Base-by-base conservation (phyloP, 2,797 vertebrate species). In the Lacerta viridis region DNA sequence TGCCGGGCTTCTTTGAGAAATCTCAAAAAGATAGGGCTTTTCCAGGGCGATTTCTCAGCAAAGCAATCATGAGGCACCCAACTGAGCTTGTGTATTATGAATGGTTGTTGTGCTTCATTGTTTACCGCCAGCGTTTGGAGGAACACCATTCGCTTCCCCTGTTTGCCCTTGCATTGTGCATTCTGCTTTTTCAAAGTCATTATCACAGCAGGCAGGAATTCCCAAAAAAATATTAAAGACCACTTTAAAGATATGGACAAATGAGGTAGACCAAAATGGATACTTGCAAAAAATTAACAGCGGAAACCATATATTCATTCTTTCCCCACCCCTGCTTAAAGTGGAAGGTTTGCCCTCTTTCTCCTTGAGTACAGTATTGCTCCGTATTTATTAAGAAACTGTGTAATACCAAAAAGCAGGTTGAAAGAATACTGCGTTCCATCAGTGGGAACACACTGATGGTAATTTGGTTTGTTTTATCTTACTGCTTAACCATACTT, bases 401-500 rank as follows among this genome's bases (percentile, higher is more conserved):
- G 20, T 39, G 64, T 39, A 66, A 66, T 55, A 66, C 29, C 33
- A 36, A 43, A 61, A 64, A 43, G 2, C 18, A 0, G 0, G 1
- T 61, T 80, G 74, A 6, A 66, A 71, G 27, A 27, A 29, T 13
- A 25, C 68, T 29, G 74, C 66, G 71, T 68, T 69, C 75, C 23
- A 33, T 33, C 33, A 33, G 13, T 50, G n/a, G 11, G 29, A 33
- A 68, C 61, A 86, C 43, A 80, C 55, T 68, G 69, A 75, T 83
- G 46, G 74, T 85, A 75, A 39, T 71, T 84, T 91, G 90, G 1
- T 11, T 80, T 84, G 23, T 88, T 92, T 92, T 89, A 23, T 3
- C 91, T 94, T 91, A 91, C 72, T 91, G 66, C 80, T 91, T 83
- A 55, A 55, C 25, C 41, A 55, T 72, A 7, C 25, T 69, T 87